Percentiles rank a stretch among this genome's conserved stretches.
phyloP scores from a whole-genome alignment of 2,888 invertebrate species.

The Idaea dimidiata region DNA sequence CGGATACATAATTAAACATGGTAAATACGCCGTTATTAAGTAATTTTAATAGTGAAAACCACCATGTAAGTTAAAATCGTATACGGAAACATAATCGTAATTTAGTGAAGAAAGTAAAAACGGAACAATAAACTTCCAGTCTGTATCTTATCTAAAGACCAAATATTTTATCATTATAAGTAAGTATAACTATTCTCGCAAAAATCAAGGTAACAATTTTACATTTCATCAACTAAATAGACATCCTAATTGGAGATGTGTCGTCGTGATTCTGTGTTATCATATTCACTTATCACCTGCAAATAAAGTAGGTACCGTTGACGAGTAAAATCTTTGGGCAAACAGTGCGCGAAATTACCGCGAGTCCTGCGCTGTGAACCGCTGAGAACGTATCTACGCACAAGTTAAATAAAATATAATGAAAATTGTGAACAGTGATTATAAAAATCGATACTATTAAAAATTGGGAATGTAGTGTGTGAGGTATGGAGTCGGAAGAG shows the following conservation, averaged over 20 bases:
- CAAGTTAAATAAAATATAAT: neutral
- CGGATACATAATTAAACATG: no score
- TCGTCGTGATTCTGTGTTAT: constrained; percentile 42
- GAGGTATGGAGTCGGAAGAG: constrained; percentile 4
- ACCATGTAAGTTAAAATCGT: no score
- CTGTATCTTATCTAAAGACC: constrained; percentile 7
- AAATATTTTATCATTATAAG: constrained; percentile 4
- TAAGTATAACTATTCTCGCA: constrained; percentile 7
- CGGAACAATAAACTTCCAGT: neutral
- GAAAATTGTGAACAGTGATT: neutral
- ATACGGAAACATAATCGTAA: neutral
- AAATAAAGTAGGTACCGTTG: constrained; percentile 45
- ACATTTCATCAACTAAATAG: constrained; percentile 7
- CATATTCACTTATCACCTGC: constrained; percentile 51
- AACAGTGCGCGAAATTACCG: constrained; percentile 24
- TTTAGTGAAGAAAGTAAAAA: neutral
- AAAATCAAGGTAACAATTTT: constrained; percentile 8
- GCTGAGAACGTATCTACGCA: neutral
- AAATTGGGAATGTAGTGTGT: neutral
- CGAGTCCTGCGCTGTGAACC: neutral
- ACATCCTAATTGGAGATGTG: constrained; percentile 32
- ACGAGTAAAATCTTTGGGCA: constrained; percentile 39
- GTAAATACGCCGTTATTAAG: no score
- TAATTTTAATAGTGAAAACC: no score
- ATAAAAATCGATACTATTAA: neutral